Evolutionary conservation across 1,140 invertebrate genomes (phyloP), one percentile per base, ranked within the genome.

Genomic region (Palaemon carinicauda): DNA sequence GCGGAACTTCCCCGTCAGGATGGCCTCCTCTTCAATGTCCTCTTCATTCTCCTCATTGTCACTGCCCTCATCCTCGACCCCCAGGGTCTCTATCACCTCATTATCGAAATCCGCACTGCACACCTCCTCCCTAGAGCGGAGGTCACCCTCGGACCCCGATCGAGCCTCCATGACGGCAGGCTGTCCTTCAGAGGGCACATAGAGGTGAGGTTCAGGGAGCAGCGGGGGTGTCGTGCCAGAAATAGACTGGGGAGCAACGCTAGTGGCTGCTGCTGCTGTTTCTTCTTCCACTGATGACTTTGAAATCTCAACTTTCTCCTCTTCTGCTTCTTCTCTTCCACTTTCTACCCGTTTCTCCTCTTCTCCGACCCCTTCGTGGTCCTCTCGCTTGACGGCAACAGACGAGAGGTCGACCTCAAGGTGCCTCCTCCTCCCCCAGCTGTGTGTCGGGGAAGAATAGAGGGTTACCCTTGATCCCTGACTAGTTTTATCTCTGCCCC

Each of bases 31-130:
- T 24, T 86, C 89, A 7, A 88, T 83, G 27, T 87, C 85, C 24
- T 89, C 87, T 69, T 89, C 90, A 69, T 90, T 88, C 65, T 83
- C 80, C 29, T 89, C 81, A 12, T 88, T 88, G 73, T 84, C 83
- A 51, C 89, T 83, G 10, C 80, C 80, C 52, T 89, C 83, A 31
- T 88, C 41, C 33, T 88, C 56, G 21, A 81, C 86, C 24, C 41
- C 53, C 19, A 87, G 53, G 50, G 80, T 81, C 60, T 89, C 88
- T 24, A 85, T 89, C 77, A 78, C 80, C 15, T 89, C 88, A 4
- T 31, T 50, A n/a, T 88, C 82, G n/a, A 21, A 41, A 31, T 87
- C 87, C 73, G 80, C 71, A 73, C 29, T 31, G 51, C 53, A 71
- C 19, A 80, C 51, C 77, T 80, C 84, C 12, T 24, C 77, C 21